A percentile compares a stretch with the other conserved stretches of the same genome.
phyloP scores from a whole-genome alignment of 2,113 vertebrate genomes.

The Scalopus aquaticus region DNA sequence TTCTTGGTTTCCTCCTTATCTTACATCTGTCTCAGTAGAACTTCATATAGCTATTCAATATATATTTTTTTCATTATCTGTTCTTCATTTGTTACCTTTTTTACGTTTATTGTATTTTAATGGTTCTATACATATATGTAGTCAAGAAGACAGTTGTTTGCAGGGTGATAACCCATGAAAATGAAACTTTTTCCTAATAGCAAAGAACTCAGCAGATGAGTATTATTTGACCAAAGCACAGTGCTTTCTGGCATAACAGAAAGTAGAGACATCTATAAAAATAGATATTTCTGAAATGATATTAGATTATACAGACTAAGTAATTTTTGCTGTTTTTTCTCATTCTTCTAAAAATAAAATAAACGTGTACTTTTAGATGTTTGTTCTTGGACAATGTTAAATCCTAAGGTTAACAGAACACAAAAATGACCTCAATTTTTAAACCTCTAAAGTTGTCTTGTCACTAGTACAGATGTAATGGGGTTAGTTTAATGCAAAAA shows the following conservation, averaged over 20 bases:
- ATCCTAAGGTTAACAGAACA: not conserved
- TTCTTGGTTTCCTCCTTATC: not conserved
- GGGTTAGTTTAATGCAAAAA: slow-evolving; percentile 63
- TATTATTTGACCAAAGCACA: not conserved
- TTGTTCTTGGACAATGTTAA: slow-evolving; percentile 29
- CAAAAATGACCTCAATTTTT: slow-evolving; percentile 56
- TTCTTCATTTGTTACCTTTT: slow-evolving; percentile 34
- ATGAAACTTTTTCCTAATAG: not conserved
- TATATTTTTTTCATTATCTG: not conserved
- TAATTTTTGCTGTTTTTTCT: slow-evolving; percentile 27
- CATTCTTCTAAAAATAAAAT: slow-evolving; percentile 7
- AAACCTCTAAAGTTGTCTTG: slow-evolving; percentile 44
- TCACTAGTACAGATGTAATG: slow-evolving; percentile 57
- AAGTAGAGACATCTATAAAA: slow-evolving; percentile 4
- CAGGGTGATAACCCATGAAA: slow-evolving; percentile 26
- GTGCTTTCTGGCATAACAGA: not conserved
- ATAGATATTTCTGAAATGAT: slow-evolving; percentile 14
- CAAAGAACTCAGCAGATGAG: slow-evolving; percentile 26
- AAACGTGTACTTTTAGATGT: not conserved
- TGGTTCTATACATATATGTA: not conserved
- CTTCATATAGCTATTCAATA: not conserved
- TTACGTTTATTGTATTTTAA: not conserved
- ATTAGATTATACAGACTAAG: not conserved
- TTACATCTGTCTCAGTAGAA: not conserved
- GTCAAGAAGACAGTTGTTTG: not conserved